These are phyloP conservation scores for Ophraella communa DNA, from an alignment of 2,888 invertebrate genomes.

Conservation along the genomic window DNA sequence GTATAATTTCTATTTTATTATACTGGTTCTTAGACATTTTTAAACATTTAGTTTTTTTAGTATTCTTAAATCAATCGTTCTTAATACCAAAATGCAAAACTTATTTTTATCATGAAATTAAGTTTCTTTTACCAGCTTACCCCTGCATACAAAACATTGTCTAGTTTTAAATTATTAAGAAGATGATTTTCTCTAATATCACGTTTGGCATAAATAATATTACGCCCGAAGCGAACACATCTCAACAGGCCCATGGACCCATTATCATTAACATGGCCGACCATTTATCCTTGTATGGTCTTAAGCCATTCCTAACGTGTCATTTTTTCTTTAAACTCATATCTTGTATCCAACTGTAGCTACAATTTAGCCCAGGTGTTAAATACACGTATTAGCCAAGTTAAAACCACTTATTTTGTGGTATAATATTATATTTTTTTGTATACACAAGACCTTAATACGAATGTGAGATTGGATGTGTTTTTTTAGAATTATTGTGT, in stretches of 20 bases:
- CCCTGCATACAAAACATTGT: slow-evolving; percentile 24
- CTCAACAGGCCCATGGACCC: slow-evolving; percentile 45
- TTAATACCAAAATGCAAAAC: too few relatives aligned
- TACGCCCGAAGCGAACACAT: slow-evolving; percentile 42
- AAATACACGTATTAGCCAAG: not conserved
- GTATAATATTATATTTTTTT: not conserved
- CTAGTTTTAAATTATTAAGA: slow-evolving; percentile 36
- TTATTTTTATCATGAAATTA: too few relatives aligned
- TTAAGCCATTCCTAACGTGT: not conserved
- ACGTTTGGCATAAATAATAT: slow-evolving; percentile 37
- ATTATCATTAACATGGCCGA: slow-evolving; percentile 43
- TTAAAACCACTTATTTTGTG: slow-evolving; percentile 1
- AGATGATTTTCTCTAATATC: slow-evolving; percentile 38
- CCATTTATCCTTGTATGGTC: slow-evolving; percentile 45
- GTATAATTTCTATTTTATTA: too few relatives aligned
- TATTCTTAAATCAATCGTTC: too few relatives aligned
- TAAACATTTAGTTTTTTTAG: too few relatives aligned
- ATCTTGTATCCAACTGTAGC: slow-evolving; percentile 9
- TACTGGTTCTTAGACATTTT: too few relatives aligned
- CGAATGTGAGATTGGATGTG: not conserved
- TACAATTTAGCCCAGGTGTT: slow-evolving; percentile 25
- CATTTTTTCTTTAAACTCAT: slow-evolving; percentile 23
- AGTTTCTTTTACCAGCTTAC: slow-evolving; percentile 12
- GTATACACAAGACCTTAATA: too few relatives aligned
- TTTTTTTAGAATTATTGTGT: not conserved